These are phyloP conservation scores for Aplocera efformata DNA, from an alignment of 2,888 invertebrate species.

Conservation along the genomic window DNA sequence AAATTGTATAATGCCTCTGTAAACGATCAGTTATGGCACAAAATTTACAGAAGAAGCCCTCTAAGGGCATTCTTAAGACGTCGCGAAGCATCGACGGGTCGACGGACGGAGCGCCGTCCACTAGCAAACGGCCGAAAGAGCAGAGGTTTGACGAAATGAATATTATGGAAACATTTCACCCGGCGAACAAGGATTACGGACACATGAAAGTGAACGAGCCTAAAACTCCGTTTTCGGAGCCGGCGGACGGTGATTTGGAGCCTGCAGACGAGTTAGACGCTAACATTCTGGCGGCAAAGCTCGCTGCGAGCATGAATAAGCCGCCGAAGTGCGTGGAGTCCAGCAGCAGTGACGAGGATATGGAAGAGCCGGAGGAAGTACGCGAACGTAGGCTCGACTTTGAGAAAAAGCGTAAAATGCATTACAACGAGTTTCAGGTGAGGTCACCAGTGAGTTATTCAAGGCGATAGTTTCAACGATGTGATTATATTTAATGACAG, in stretches of 20 bases:
- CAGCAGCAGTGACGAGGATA: conserved; percentile 80
- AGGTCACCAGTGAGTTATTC: conserved; percentile 21
- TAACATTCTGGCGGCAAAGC: conserved; percentile 88
- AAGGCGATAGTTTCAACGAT: no score
- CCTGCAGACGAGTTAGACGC: conserved; percentile 83
- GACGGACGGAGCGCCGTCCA: conserved; percentile 59
- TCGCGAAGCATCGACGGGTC: conserved; percentile 94
- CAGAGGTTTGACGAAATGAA: conserved; percentile 99
- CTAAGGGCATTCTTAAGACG: conserved; percentile 95
- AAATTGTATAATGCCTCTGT: conserved; percentile 37
- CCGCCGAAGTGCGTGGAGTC: conserved; percentile 69
- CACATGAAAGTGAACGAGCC: conserved; percentile 99
- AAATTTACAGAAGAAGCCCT: conserved; percentile 90
- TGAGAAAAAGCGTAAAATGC: conserved; percentile 95
- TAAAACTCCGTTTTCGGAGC: conserved; percentile 91
- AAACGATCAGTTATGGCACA: conserved; percentile 81
- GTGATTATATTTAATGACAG: conserved; percentile 1
- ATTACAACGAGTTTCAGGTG: conserved; percentile 95
- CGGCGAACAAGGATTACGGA: conserved; percentile 98
- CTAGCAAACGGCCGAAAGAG: conserved; percentile 77
- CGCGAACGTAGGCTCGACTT: conserved; percentile 87
- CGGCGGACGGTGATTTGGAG: conserved; percentile 82
- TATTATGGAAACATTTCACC: conserved; percentile 98
- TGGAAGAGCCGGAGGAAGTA: conserved; percentile 82
- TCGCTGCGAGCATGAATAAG: conserved; percentile 75